Percentiles rank a stretch among this genome's conserved stretches.
phyloP scores from a whole-genome alignment of 1,140 invertebrate genomes.

The Venustaconcha ellipsiformis region DNA sequence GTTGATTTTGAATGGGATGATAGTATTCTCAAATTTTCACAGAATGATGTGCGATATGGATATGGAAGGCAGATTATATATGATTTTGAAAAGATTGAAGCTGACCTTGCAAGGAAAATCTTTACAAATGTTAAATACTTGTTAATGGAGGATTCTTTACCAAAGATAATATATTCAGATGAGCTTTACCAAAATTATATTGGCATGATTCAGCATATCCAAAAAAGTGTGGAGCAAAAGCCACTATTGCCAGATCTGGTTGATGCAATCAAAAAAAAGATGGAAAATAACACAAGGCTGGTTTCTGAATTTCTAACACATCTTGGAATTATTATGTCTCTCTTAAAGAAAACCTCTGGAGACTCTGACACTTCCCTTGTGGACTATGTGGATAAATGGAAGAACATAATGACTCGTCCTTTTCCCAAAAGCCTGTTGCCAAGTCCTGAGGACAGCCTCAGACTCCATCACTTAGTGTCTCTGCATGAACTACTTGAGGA shows the following conservation, averaged over 20 bases:
- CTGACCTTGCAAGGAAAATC: not conserved
- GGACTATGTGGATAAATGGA: constrained; percentile 15
- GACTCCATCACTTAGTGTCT: constrained; percentile 8
- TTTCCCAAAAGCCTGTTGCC: constrained; percentile 21
- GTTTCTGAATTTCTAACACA: constrained; percentile 6
- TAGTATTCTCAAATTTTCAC: constrained; percentile 3
- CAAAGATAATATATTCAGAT: constrained; percentile 21
- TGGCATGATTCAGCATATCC: constrained; percentile 2
- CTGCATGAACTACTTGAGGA: constrained; percentile 22
- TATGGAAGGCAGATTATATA: constrained; percentile 8
- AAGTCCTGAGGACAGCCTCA: constrained; percentile 9
- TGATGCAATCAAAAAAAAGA: constrained; percentile 1
- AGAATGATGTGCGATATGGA: constrained; percentile 13
- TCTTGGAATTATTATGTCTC: constrained; percentile 12
- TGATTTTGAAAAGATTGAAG: constrained; percentile 29
- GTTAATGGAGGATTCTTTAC: not conserved
- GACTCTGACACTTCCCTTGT: constrained; percentile 8
- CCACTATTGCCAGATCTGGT: constrained; percentile 3
- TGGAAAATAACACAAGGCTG: constrained; percentile 2
- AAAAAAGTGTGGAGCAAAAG: constrained; percentile 1
- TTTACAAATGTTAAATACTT: not conserved
- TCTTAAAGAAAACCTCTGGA: constrained; percentile 11
- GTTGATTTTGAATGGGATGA: not conserved
- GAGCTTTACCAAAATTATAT: constrained; percentile 19
- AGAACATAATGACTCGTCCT: not conserved